These are phyloP conservation scores for Plebejus argus DNA, from an alignment of 2,888 invertebrate species.

Conservation along the genomic window DNA sequence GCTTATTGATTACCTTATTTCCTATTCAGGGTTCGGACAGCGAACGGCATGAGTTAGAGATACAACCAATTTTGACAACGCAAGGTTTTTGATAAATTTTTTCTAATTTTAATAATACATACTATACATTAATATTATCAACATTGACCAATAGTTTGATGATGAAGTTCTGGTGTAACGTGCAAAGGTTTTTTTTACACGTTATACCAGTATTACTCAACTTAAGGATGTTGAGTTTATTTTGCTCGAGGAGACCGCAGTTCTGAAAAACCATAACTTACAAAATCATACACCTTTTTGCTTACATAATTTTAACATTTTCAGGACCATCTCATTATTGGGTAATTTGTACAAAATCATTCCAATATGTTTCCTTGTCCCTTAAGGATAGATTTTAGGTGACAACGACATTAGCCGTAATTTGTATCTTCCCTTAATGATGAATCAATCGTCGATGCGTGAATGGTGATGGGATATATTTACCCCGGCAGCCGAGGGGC, in stretches of 20 bases:
- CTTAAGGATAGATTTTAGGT: background rate
- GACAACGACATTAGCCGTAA: constrained; percentile 9
- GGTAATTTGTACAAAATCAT: background rate
- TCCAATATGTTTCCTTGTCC: background rate
- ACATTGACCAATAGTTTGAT: too few relatives aligned
- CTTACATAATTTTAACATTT: background rate
- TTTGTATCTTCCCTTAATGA: constrained; percentile 8
- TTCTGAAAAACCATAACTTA: too few relatives aligned
- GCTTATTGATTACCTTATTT: constrained; percentile 16
- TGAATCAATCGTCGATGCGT: constrained; percentile 17
- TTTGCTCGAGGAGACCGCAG: too few relatives aligned
- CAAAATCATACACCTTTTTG: too few relatives aligned
- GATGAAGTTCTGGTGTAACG: too few relatives aligned
- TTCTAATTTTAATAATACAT: too few relatives aligned
- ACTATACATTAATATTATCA: too few relatives aligned
- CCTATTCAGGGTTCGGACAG: background rate
- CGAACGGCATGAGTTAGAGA: background rate
- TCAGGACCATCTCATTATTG: background rate
- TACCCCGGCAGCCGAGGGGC: constrained; percentile 55
- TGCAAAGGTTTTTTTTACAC: too few relatives aligned
- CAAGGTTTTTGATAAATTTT: too few relatives aligned
- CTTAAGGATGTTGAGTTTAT: too few relatives aligned
- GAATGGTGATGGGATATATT: constrained; percentile 56
- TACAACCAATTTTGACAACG: background rate
- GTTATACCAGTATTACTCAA: too few relatives aligned